phyloP scores from a whole-genome alignment of 2,888 invertebrate species.

The Buathra laborator region DNA sequence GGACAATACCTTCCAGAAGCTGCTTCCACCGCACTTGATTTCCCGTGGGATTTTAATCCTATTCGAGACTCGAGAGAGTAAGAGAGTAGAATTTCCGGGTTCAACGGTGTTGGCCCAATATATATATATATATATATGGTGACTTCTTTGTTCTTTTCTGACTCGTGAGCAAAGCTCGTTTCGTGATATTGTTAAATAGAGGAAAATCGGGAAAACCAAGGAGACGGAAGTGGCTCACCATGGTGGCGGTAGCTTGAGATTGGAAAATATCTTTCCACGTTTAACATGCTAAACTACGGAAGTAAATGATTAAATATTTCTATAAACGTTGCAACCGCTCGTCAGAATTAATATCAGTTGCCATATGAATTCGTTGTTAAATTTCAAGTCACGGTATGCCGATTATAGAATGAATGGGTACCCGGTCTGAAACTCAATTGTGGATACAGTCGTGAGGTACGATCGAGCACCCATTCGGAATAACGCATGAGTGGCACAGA shows the following conservation, averaged over 20 bases:
- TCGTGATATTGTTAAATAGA: conserved; percentile 67
- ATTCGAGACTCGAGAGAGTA: conserved; percentile 63
- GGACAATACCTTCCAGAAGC: conserved; percentile 79
- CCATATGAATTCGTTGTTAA: conserved; percentile 6
- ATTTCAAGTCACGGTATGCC: conserved; percentile 29
- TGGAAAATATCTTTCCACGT: background rate
- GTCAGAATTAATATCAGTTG: background rate
- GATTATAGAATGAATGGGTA: conserved; percentile 27
- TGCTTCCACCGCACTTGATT: conserved; percentile 78
- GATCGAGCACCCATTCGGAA: conserved; percentile 42
- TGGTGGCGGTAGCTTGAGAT: background rate
- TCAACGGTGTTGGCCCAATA: conserved; percentile 29
- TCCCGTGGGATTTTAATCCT: conserved; percentile 83
- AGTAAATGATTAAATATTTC: background rate
- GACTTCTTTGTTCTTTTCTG: conserved; percentile 57
- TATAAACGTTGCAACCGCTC: conserved; percentile 2
- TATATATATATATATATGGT: conserved; percentile 32
- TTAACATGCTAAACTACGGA: background rate
- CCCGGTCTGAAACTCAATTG: conserved; percentile 14
- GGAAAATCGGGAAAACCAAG: conserved; percentile 57
- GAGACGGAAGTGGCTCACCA: conserved; percentile 45
- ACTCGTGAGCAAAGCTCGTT: conserved; percentile 63
- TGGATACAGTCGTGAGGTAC: conserved; percentile 30
- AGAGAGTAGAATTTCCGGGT: conserved; percentile 51
- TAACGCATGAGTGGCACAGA: conserved; percentile 51